Conservation (phyloP, 1,140 invertebrate genomes). For the Ceratosolen fusciceps region DNA sequence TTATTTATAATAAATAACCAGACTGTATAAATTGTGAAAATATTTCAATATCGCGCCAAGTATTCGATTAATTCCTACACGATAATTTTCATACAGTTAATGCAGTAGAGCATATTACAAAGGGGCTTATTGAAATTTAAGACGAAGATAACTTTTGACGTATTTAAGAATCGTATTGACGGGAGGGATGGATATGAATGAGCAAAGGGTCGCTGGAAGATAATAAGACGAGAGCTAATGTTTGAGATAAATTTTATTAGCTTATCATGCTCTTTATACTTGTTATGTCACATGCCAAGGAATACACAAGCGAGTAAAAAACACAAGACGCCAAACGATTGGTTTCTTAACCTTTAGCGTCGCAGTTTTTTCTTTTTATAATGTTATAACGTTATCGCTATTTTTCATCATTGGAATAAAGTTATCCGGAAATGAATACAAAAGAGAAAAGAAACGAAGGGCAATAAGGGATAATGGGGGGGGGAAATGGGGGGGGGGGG, state of each 20-base stretch:
- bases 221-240: conserved; percentile 12
- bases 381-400: conserved; percentile 31
- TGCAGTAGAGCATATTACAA: no score
- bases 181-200: no score
- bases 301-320: conserved; percentile 66
- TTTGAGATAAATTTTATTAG: conserved; percentile 60
- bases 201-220: neutral
- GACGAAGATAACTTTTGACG: neutral
- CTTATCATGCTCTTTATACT: conserved; percentile 55
- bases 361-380: conserved; percentile 35
- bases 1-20: no score
- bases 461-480: no score
- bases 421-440: conserved; percentile 8
- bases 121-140: no score
- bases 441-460: no score
- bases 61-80: no score
- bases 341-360: conserved; percentile 30
- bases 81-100: no score
- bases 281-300: conserved; percentile 52
- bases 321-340: conserved; percentile 52
- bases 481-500: no score
- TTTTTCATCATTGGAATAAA: conserved; percentile 33
- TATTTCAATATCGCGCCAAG: no score
- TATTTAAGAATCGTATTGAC: neutral
- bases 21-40: no score